Conservation (phyloP, 2,113 vertebrate species). For the Oncorhynchus tshawytscha region DNA sequence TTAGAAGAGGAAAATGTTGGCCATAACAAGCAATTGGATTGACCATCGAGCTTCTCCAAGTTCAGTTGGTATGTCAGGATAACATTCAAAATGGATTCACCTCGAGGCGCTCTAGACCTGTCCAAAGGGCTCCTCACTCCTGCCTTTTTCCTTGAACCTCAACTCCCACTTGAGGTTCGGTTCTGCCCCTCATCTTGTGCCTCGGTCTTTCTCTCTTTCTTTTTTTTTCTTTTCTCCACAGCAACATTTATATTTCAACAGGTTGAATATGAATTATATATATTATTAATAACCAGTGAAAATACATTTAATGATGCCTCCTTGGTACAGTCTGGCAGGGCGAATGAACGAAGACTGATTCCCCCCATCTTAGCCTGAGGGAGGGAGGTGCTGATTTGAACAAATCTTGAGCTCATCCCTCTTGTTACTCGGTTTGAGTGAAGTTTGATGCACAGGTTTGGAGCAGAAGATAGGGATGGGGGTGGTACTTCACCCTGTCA, state of each 20-base stretch:
- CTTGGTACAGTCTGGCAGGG: constrained; percentile 72
- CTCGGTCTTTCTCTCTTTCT: constrained; percentile 61
- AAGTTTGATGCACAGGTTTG: constrained; percentile 58
- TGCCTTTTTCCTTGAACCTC: constrained; percentile 48
- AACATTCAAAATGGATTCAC: constrained; percentile 57
- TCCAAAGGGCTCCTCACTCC: constrained; percentile 43
- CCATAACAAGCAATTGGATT: constrained; percentile 56
- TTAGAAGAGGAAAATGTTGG: constrained; percentile 19
- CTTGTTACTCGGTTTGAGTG: constrained; percentile 65
- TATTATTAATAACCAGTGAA: too few relatives aligned
- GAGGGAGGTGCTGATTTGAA: constrained; percentile 68
- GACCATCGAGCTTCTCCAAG: constrained; percentile 25
- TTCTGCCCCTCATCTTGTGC: constrained; percentile 53
- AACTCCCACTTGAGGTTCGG: constrained; percentile 45
- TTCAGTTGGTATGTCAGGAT: constrained; percentile 28
- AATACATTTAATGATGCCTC: constrained; percentile 89
- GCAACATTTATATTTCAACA: constrained; percentile 90
- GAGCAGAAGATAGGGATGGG: constrained; percentile 48
- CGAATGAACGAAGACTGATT: constrained; percentile 80
- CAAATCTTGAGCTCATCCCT: constrained; percentile 72
- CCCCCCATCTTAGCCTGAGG: constrained; percentile 50
- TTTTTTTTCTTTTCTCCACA: too few relatives aligned
- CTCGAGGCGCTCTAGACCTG: constrained; percentile 45
- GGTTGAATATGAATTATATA: constrained; percentile 89
- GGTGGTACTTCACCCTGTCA: constrained; percentile 66